Evolutionary conservation across 2,113 vertebrate species (phyloP), one percentile per base, ranked within the genome.

Genomic region (Corythaixoides concolor): DNA sequence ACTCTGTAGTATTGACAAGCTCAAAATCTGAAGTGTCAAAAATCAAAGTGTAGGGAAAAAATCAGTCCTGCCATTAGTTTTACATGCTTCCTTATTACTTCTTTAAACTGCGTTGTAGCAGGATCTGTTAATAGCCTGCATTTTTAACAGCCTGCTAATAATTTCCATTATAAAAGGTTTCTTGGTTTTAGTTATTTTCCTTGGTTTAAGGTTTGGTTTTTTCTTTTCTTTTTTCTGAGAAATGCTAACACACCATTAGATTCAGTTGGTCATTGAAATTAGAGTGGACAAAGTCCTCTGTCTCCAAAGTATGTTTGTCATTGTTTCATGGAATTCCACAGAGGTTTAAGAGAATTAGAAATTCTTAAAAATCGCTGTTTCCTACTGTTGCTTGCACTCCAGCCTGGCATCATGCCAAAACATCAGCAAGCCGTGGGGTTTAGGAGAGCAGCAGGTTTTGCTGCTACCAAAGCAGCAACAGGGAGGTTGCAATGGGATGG

Each of bases 391-490:
- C 59, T 74, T 66, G 11, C 28, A 8, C 15, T 93, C 7, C 50
- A 45, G 50, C n/a, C 47, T 67, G 84, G 17, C 30, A 0, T 26
- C 8, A 1, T 18, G 43, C 47, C 56, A 33, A 19, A 55, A 2
- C 0, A 22, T 47, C 70, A 80, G 83, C 47, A 16, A 66, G 55
- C 37, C 4, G 0, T 8, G 32, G n/a, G 12, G 7, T 23, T 76
- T 3, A 3, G 55, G 37, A 37, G 89, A 39, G 87, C 67, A 30
- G 15, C 67, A 30, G 15, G 27, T 20, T 64, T 63, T 52, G 58
- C 37, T 47, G 18, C 58, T 26, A 3, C 33, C 21, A 0, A 17
- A 68, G 53, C 28, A 41, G 27, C 78, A 7, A 0, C 4, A 17
- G 73, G 8, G 30, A 22, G 62, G 7, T 21, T 30, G 56, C 18